Conservation (phyloP, 2,113 vertebrate species). For the Callipepla squamata region DNA sequence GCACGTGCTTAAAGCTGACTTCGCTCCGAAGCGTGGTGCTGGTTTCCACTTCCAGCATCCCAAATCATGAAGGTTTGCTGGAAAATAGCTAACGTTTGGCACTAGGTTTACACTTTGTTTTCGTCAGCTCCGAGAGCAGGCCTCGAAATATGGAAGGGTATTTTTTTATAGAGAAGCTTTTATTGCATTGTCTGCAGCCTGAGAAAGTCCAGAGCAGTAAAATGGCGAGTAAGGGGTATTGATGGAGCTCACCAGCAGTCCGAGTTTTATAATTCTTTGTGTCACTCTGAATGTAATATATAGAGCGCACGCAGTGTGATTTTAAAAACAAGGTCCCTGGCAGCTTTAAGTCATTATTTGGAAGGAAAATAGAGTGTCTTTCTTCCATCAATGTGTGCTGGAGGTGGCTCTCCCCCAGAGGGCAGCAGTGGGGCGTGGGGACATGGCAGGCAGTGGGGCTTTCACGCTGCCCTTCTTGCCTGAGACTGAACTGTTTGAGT, state of each 20-base stretch:
- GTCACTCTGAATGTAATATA: background rate
- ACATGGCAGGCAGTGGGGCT: rapidly evolving
- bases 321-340: slow-evolving; percentile 11
- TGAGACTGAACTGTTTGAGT: rapidly evolving
- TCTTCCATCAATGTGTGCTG: background rate
- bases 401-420: background rate
- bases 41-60: background rate
- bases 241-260: background rate
- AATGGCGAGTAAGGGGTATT: background rate
- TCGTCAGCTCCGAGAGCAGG: background rate
- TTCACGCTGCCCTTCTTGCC: rapidly evolving
- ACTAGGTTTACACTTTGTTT: background rate
- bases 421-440: background rate
- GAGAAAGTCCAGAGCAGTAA: slow-evolving; percentile 23
- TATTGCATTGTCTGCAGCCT: slow-evolving; percentile 51
- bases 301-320: background rate
- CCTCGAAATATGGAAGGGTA: slow-evolving; percentile 7
- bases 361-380: background rate
- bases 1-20: background rate
- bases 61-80: background rate
- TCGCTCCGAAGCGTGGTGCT: rapidly evolving
- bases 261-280: background rate
- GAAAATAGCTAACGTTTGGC: background rate
- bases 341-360: slow-evolving; percentile 50
- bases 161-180: slow-evolving; percentile 25